Conservation (phyloP, 2,888 invertebrate species). For the Sarcophaga caerulescens region DNA sequence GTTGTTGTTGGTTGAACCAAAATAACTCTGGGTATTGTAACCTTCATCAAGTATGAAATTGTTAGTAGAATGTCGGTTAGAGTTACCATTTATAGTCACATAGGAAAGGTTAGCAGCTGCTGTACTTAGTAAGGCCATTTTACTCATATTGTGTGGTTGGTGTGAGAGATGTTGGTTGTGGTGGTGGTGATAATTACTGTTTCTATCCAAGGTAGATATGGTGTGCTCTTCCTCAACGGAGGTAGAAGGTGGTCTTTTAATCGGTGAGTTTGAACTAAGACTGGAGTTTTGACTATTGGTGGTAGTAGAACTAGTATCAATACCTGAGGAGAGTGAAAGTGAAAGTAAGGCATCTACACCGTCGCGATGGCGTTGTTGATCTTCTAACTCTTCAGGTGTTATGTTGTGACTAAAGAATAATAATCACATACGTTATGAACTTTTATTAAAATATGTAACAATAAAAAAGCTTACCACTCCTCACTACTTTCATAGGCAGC, state of each 20-base stretch:
- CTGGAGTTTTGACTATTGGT: constrained; percentile 68
- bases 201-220: constrained; percentile 72
- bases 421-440: no score
- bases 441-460: not conserved
- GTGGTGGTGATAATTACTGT: constrained; percentile 51
- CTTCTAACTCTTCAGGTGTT: constrained; percentile 83
- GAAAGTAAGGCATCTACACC: constrained; percentile 90
- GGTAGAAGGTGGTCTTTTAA: constrained; percentile 79
- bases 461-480: constrained; percentile 81
- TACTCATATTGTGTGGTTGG: constrained; percentile 68
- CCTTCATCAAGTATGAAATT: constrained; percentile 73
- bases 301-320: constrained; percentile 71
- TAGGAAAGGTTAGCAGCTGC: constrained; percentile 64
- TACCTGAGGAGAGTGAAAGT: constrained; percentile 87
- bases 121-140: constrained; percentile 76
- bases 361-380: constrained; percentile 88
- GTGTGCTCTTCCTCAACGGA: constrained; percentile 76
- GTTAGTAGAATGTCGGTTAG: constrained; percentile 55
- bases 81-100: constrained; percentile 57
- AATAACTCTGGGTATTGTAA: constrained; percentile 73
- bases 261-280: constrained; percentile 74
- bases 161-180: constrained; percentile 44
- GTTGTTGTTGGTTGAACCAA: constrained; percentile 61
- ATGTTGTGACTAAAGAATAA: constrained; percentile 75
- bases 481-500: constrained; percentile 84